A percentile compares a stretch with the other conserved stretches of the same genome.
These are phyloP conservation scores for Leuctra nigra DNA, from an alignment of 2,888 invertebrate species.

Conservation along the genomic window DNA sequence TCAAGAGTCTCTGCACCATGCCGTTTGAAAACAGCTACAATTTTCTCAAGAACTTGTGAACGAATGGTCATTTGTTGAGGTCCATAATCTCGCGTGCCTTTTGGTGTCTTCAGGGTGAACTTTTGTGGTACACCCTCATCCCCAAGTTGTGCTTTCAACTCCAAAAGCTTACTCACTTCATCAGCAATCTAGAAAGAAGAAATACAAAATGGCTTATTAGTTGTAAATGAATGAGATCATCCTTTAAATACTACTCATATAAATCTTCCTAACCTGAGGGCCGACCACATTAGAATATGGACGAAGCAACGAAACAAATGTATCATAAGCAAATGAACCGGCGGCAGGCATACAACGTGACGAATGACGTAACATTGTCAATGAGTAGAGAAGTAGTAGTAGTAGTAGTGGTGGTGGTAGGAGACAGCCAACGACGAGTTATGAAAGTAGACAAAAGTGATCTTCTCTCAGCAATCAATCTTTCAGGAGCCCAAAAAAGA, in stretches of 20 bases:
- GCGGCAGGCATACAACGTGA: slow-evolving; percentile 38
- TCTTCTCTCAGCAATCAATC: slow-evolving; percentile 20
- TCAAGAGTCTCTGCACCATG: slow-evolving; percentile 99
- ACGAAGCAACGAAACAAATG: slow-evolving; percentile 33
- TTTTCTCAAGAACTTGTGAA: slow-evolving; percentile 76
- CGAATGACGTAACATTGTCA: slow-evolving; percentile 35
- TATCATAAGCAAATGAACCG: slow-evolving; percentile 33
- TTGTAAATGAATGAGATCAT: neutral
- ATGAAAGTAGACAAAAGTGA: slow-evolving; percentile 29
- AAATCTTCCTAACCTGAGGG: slow-evolving; percentile 40
- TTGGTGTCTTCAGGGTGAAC: slow-evolving; percentile 82
- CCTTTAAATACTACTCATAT: neutral
- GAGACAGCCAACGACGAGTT: slow-evolving; percentile 30
- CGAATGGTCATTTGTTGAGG: slow-evolving; percentile 94
- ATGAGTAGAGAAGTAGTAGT: slow-evolving; percentile 31
- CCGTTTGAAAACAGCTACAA: slow-evolving; percentile 83
- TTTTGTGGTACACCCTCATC: slow-evolving; percentile 57
- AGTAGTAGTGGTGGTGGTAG: too few relatives aligned
- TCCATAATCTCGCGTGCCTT: slow-evolving; percentile 91
- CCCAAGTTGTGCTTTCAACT: slow-evolving; percentile 65
- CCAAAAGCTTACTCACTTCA: slow-evolving; percentile 74
- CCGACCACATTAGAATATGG: slow-evolving; percentile 21
- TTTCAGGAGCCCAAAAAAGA: slow-evolving; percentile 17
- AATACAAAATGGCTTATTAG: too few relatives aligned
- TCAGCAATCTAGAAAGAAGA: slow-evolving; percentile 63